Percentiles rank a stretch among this genome's conserved stretches.
These are phyloP conservation scores for Amblyteles armatorius DNA, from an alignment of 2,888 invertebrate species.

Conservation along the genomic window DNA sequence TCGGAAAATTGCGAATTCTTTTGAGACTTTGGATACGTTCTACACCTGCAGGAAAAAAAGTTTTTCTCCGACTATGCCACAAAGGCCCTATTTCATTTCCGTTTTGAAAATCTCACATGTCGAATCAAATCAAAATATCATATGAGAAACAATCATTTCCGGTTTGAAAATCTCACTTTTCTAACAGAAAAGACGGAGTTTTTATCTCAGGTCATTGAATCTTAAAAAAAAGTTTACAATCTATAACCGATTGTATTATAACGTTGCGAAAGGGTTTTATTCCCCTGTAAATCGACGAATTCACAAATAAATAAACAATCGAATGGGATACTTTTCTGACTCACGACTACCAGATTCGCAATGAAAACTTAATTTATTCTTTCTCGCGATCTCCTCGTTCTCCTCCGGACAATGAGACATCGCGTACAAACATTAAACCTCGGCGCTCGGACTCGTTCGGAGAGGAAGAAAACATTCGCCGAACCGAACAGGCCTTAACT, in stretches of 20 bases:
- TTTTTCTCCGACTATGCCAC: no score
- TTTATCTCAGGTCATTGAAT: background rate
- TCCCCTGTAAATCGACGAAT: background rate
- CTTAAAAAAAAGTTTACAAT: background rate
- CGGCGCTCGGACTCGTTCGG: background rate
- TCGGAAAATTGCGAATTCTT: no score
- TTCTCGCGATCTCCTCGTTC: background rate
- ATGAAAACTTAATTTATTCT: conserved; percentile 43
- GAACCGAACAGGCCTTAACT: background rate
- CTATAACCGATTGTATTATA: background rate
- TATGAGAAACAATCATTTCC: no score
- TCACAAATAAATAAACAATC: background rate
- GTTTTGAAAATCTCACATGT: no score
- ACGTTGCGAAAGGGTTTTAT: background rate
- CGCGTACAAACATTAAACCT: conserved; percentile 25
- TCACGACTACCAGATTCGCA: background rate
- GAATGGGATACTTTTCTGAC: background rate
- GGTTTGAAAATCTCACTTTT: no score
- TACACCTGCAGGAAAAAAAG: no score
- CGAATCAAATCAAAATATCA: no score
- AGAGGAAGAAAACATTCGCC: background rate
- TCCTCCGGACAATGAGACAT: conserved; percentile 10
- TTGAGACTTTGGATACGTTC: no score
- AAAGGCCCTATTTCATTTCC: no score
- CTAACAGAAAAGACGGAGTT: background rate